A percentile compares a stretch with the other conserved stretches of the same genome.
These are phyloP conservation scores for Minunthozetes semirufus DNA, from an alignment of 2,888 invertebrate species.

Conservation along the genomic window DNA sequence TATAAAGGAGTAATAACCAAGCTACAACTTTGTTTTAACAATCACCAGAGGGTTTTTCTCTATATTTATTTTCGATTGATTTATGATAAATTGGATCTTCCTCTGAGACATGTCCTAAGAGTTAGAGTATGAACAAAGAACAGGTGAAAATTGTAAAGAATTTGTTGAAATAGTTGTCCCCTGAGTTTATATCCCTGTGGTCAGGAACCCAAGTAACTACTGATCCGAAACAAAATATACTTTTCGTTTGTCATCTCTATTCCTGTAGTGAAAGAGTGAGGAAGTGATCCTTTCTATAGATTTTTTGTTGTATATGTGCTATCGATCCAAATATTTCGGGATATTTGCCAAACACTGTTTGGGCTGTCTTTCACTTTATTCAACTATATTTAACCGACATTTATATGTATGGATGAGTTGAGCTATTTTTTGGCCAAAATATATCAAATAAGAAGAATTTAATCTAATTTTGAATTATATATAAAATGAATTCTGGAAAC, in stretches of 20 bases:
- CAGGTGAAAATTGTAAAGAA: too few relatives aligned
- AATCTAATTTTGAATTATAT: not conserved
- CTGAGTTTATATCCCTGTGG: too few relatives aligned
- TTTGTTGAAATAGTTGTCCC: too few relatives aligned
- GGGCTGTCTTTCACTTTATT: not conserved
- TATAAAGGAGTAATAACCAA: too few relatives aligned
- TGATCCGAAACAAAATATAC: not conserved
- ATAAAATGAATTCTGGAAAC: not conserved
- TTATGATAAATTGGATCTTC: too few relatives aligned
- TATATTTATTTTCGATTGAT: too few relatives aligned
- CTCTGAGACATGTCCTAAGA: too few relatives aligned
- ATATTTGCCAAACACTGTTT: not conserved
- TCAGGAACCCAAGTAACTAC: too few relatives aligned
- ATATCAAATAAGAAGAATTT: not conserved
- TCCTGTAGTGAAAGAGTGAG: not conserved
- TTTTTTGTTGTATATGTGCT: not conserved
- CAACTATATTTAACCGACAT: not conserved
- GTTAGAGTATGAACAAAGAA: too few relatives aligned
- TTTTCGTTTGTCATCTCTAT: not conserved
- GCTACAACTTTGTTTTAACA: too few relatives aligned
- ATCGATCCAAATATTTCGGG: not conserved
- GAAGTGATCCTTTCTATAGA: conserved; percentile 7
- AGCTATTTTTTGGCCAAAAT: not conserved
- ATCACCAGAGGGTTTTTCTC: too few relatives aligned
- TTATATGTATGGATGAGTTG: not conserved